phyloP scores from a whole-genome alignment of 2,797 vertebrate species.

The Poeciliopsis turneri region DNA sequence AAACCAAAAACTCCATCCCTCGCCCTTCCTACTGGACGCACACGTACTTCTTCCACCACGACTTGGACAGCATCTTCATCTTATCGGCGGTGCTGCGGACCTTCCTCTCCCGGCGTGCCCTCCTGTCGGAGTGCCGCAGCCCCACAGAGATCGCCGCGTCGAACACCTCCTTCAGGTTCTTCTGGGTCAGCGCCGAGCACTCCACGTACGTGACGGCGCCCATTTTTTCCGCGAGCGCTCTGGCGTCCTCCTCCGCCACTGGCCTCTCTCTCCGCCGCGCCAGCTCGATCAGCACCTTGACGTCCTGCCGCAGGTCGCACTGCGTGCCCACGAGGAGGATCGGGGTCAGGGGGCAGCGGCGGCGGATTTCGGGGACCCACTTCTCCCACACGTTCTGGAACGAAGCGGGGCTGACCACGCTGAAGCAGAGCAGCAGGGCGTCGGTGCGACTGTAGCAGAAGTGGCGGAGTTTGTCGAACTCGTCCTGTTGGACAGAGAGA shows the following conservation, averaged over 20 bases:
- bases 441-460: constrained; percentile 88
- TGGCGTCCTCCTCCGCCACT: constrained; percentile 81
- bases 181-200: constrained; percentile 88
- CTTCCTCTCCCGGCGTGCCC: constrained; percentile 78
- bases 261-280: constrained; percentile 82
- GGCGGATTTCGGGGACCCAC: constrained; percentile 86
- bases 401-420: constrained; percentile 87
- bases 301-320: constrained; percentile 88
- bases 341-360: constrained; percentile 84
- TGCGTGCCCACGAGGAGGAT: constrained; percentile 88
- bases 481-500: constrained; percentile 76
- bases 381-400: constrained; percentile 89
- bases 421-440: constrained; percentile 87
- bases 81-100: constrained; percentile 84
- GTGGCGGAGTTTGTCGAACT: constrained; percentile 87
- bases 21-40: constrained; percentile 77
- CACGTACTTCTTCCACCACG: constrained; percentile 90
- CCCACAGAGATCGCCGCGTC: constrained; percentile 85
- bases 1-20: not conserved
- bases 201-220: constrained; percentile 85
- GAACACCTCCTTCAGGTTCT: constrained; percentile 91
- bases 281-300: constrained; percentile 88
- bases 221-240: constrained; percentile 79
- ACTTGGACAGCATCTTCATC: constrained; percentile 88
- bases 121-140: constrained; percentile 78